phyloP scores from a whole-genome alignment of 2,113 vertebrate genomes.

The Malaclemys terrapin region DNA sequence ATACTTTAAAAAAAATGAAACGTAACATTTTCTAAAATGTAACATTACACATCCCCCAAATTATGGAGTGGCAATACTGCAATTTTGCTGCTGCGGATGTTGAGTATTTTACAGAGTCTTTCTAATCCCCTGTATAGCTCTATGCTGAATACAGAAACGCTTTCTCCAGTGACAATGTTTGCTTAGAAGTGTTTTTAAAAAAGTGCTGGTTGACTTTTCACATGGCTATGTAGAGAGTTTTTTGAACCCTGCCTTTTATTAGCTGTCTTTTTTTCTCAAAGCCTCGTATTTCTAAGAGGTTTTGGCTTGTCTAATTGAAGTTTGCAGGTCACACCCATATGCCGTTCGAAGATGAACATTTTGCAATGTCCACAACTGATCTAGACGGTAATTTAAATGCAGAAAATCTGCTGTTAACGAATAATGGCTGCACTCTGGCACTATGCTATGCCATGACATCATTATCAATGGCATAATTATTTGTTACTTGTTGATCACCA shows the following conservation, averaged over 20 bases:
- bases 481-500: background rate
- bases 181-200: constrained; percentile 19
- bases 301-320: background rate
- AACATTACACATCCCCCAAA: background rate
- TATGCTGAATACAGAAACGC: constrained; percentile 2
- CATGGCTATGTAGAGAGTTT: background rate
- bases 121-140: constrained; percentile 41
- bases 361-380: background rate
- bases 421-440: background rate
- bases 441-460: accelerated
- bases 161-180: background rate
- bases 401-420: background rate
- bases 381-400: background rate
- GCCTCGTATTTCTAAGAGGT: background rate
- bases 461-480: background rate
- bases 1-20: constrained; percentile 38
- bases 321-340: background rate
- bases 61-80: background rate
- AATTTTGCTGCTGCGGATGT: constrained; percentile 26
- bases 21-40: background rate
- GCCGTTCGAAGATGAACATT: background rate
- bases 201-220: constrained; percentile 24
- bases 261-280: background rate
- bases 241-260: background rate
- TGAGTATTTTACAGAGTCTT: constrained; percentile 41